Percentiles rank a stretch among this genome's conserved stretches.
Evolutionary conservation across 1,140 invertebrate genomes (phyloP).

Genomic region (Drosophila kikkawai): DNA sequence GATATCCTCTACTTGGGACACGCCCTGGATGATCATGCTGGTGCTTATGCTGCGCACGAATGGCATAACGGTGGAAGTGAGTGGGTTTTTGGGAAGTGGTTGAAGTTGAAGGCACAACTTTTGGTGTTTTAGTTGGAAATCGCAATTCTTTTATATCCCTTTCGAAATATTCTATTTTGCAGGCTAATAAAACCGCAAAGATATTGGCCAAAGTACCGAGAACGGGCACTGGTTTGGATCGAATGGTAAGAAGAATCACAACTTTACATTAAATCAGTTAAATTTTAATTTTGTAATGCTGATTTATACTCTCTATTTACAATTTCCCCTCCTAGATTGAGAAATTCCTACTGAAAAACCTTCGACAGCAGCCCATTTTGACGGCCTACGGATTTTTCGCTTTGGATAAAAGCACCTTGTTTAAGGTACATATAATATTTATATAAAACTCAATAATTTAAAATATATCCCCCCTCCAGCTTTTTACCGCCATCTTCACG

Average conservation of each 20-base stretch:
- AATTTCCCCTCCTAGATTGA: conserved; percentile 50
- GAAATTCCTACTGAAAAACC: conserved; percentile 76
- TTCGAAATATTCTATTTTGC: conserved; percentile 19
- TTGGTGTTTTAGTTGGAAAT: neutral
- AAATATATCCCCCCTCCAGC: conserved; percentile 24
- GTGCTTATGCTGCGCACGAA: conserved; percentile 53
- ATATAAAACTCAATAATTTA: neutral
- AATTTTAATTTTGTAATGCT: neutral
- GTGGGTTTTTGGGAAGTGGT: conserved; percentile 6
- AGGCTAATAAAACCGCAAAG: conserved; percentile 80
- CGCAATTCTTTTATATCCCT: accelerated
- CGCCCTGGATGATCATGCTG: conserved; percentile 60
- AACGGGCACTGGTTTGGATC: conserved; percentile 67
- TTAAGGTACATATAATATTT: conserved; percentile 55
- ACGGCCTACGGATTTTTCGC: conserved; percentile 80
- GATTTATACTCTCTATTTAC: neutral
- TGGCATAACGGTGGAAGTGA: conserved; percentile 61
- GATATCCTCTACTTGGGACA: conserved; percentile 38
- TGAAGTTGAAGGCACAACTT: neutral
- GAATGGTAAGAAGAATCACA: conserved; percentile 54
- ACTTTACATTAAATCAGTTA: neutral
- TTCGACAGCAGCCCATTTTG: conserved; percentile 73
- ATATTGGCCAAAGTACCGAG: conserved; percentile 73
- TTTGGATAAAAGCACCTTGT: conserved; percentile 74
- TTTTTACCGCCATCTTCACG: conserved; percentile 79